A percentile compares a stretch with the other conserved stretches of the same genome.
phyloP scores from a whole-genome alignment of 2,113 vertebrate genomes.

The Phainopepla nitens region DNA sequence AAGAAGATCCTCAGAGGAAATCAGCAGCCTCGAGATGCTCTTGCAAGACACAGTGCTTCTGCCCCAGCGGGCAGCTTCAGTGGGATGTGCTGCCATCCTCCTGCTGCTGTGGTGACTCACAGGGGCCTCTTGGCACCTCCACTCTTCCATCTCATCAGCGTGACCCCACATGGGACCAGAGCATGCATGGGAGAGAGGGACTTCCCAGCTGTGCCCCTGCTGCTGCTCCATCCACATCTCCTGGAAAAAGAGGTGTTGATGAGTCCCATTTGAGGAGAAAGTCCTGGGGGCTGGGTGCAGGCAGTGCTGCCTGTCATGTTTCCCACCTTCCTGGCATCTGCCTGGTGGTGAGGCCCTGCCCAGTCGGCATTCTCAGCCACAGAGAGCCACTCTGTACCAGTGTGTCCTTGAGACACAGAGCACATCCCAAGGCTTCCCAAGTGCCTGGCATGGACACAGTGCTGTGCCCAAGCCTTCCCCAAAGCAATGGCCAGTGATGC shows the following conservation, averaged over 20 bases:
- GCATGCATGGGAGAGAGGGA: not conserved
- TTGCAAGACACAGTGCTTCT: not conserved
- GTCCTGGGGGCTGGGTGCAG: not conserved
- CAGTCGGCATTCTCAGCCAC: not conserved
- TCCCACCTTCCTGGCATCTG: not conserved
- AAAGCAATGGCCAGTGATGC: not conserved
- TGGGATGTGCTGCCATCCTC: not conserved
- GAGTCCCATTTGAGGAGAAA: not conserved
- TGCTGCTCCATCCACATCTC: not conserved
- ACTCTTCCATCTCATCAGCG: accelerated
- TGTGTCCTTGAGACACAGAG: accelerated
- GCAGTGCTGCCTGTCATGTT: not conserved
- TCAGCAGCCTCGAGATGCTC: not conserved
- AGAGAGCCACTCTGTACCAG: not conserved
- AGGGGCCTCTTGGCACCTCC: not conserved
- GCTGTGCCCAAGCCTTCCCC: not conserved
- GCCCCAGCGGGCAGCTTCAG: accelerated
- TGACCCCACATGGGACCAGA: not conserved
- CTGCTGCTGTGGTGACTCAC: not conserved
- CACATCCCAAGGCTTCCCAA: not conserved
- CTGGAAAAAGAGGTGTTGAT: not conserved
- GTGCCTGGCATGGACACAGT: not conserved
- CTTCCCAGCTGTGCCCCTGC: not conserved
- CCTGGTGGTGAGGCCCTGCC: not conserved
- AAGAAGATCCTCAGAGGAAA: not conserved